A percentile compares a stretch with the other conserved stretches of the same genome.
These are phyloP conservation scores for Trypoxylon attenuatum DNA, from an alignment of 2,888 invertebrate species.

Conservation along the genomic window DNA sequence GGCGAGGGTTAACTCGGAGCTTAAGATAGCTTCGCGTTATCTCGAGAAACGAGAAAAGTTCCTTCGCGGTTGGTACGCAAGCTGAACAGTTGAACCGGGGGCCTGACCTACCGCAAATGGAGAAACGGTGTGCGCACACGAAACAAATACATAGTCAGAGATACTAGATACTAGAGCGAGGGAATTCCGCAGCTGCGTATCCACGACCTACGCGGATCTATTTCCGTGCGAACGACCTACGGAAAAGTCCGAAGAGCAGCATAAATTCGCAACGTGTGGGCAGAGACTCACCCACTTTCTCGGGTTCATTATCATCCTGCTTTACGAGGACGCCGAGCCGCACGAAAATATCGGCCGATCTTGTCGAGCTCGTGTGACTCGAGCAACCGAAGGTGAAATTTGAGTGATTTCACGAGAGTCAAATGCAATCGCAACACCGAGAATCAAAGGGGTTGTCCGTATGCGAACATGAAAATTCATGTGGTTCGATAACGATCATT, in stretches of 20 bases:
- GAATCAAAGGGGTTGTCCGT: background rate
- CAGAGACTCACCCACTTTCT: slow-evolving; percentile 19
- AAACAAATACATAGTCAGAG: slow-evolving; percentile 54
- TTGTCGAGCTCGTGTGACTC: too few species aligned
- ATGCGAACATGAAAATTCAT: background rate
- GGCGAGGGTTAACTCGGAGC: too few species aligned
- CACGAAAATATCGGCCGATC: too few species aligned
- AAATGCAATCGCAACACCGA: background rate
- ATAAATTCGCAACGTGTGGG: slow-evolving; percentile 19
- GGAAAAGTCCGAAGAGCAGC: slow-evolving; percentile 21
- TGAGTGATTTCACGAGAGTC: background rate
- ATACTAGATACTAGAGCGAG: slow-evolving; percentile 41
- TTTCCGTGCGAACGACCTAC: slow-evolving; percentile 31
- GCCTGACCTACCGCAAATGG: slow-evolving; percentile 55
- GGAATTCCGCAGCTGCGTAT: slow-evolving; percentile 42
- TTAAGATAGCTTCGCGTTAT: too few species aligned
- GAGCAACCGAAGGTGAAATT: background rate
- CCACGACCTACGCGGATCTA: slow-evolving; percentile 53
- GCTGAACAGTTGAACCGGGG: slow-evolving; percentile 33
- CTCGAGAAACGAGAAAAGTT: too few species aligned
- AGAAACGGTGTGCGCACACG: slow-evolving; percentile 41
- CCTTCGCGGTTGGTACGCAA: slow-evolving; percentile 53
- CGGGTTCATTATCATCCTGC: background rate
- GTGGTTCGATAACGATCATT: background rate
- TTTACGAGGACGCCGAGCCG: background rate